Evolutionary conservation across 2,888 invertebrate genomes (phyloP).

Genomic region (Meandrusa payeni): DNA sequence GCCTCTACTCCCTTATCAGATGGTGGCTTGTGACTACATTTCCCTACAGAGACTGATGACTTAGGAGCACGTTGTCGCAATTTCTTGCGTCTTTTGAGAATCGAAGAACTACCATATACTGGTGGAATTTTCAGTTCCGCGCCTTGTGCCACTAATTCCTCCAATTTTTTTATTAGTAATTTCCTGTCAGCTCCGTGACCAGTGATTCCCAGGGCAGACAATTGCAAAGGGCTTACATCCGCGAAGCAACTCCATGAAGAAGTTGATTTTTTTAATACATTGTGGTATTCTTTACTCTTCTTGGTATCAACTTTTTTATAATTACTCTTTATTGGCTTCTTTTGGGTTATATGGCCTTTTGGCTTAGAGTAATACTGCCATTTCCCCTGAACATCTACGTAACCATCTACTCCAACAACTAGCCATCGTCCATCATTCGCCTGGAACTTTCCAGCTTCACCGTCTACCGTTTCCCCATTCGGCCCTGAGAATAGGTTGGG

Average conservation of each 20-base stretch:
- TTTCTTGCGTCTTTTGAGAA: conserved; percentile 31
- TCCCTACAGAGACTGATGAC: conserved; percentile 15
- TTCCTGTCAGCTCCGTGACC: conserved; percentile 67
- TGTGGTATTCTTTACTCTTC: conserved; percentile 36
- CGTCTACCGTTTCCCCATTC: conserved; percentile 56
- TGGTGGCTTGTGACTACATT: conserved; percentile 54
- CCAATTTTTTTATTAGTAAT: conserved; percentile 46
- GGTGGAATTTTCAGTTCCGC: conserved; percentile 53
- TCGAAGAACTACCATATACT: conserved; percentile 39
- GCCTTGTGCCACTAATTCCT: conserved; percentile 51
- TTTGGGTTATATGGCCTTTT: conserved; percentile 25
- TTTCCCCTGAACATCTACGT: conserved; percentile 49
- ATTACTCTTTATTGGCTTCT: conserved; percentile 26
- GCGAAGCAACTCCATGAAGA: conserved; percentile 67
- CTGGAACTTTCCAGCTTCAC: conserved; percentile 61
- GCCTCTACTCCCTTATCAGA: conserved; percentile 60
- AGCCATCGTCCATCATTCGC: conserved; percentile 50
- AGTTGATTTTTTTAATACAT: conserved; percentile 38
- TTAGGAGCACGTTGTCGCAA: conserved; percentile 18
- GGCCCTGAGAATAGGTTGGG: conserved; percentile 60
- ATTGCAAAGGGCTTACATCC: conserved; percentile 47
- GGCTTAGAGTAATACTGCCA: conserved; percentile 56
- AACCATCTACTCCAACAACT: conserved; percentile 65
- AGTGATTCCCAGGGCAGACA: conserved; percentile 64
- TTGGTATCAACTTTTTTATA: conserved; percentile 27